Evolutionary conservation across 2,113 vertebrate genomes (phyloP), one percentile per base, ranked within the genome.

Genomic region (Anthoscopus minutus): DNA sequence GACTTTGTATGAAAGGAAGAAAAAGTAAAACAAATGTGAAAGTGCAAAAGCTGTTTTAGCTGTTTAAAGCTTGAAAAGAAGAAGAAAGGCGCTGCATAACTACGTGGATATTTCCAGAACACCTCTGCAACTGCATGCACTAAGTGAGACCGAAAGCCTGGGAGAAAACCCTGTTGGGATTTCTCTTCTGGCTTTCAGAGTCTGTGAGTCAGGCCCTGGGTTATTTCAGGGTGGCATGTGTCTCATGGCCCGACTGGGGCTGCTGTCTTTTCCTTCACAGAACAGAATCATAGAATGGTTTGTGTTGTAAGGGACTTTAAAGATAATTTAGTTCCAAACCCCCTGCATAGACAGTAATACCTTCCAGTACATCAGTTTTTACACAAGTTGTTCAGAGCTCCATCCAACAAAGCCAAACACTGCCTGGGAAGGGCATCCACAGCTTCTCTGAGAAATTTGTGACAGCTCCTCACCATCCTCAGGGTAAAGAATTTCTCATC

Each of bases 211-310:
- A 58, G 48, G 16, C 24, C 5, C 28, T 21, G 35, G 20, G 17
- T 9, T 74, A 37, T 62, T 67, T 88, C 74, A 58, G 38, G 31
- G 15, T 37, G 17, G 6, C 0, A 0, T 30, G 22, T 44, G 19
- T 69, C 40, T 83, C 5, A 4, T n/a, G 42, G 15, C 12, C 37
- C 18, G 16, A 0, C 2, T 81, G 50, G 8, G 14, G 45, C 30
- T 7, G 3, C 33, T 42, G 7, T 50, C 16, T 37, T 86, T 89
- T 31, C 15, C 35, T 67, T n/a, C 24, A 23, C 14, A 56, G 47
- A 73, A 27, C 7, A 66, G 54, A 74, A 53, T 54, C 30, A 27
- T 16, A 23, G 40, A 54, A 69, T 48, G 7, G 15, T 44, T 66
- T 66, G 67, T 12, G 37, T 23, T 76, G 30, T n/a, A 69, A 69